Base-by-base conservation (phyloP, 1,140 invertebrate species). In the Cotesia typhae region DNA sequence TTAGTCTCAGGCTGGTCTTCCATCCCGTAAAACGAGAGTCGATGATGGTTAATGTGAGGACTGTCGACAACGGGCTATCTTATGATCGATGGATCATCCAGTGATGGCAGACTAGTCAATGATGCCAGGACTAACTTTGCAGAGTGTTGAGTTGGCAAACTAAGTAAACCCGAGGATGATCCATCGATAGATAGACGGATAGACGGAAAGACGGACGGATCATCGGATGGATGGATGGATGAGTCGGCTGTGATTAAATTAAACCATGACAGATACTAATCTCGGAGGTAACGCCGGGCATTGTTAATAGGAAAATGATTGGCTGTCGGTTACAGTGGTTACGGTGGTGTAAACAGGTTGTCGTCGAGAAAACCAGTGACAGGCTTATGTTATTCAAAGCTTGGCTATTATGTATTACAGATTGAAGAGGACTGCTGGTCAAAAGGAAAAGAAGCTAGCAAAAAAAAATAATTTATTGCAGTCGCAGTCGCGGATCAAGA, bases 301-400 rank as follows among this genome's bases (percentile, higher is more conserved):
- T 81, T 82, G 79, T 83, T 82, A 84, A 84, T 82, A 79, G 81
- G 74, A 73, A 82, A 84, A 85, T 85, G 78, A 84, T 81, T 72
- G 73, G 73, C 75, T 74, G 65, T 75, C 63, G 28, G 28, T 28
- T 28, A 28, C 20, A 12, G 17, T 55, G 57, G 9, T 28, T 61
- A n/a, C 28, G 3, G 61, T 20, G 66, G 66, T 67, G 66, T 80
- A 82, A 85, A 82, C 83, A 83, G 81, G 83, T 84, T 84, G 78
- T 77, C 72, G 41, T 71, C 55, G 74, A 69, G 74, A 75, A 75
- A 73, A 73, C 72, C 74, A 64, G 71, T 77, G 78, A 76, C 79
- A 71, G 61, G 10, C 41, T 47, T 47, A 47, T 47, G 41, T 47
- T 47, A 47, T 7, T 47, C 41, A 10, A 47, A 6, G 41, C 2